Evolutionary conservation across 2,888 invertebrate species (phyloP), one percentile per base, ranked within the genome.

Genomic region (Dynastes grantii): DNA sequence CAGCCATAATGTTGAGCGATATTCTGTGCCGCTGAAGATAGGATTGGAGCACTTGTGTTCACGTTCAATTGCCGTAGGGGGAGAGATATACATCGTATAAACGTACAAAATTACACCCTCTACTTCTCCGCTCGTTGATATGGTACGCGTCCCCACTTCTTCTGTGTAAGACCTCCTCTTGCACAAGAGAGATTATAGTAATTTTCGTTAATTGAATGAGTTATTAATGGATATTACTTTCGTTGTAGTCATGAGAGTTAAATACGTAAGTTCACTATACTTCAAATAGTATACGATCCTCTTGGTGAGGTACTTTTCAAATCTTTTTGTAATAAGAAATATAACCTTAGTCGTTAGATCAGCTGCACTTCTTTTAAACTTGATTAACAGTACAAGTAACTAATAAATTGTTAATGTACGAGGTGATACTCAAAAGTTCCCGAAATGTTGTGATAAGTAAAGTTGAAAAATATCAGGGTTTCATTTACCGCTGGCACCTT

Each of bases 1-100:
- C 84, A 86, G 85, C 86, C 86, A 84, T 83, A 81, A 81, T 82
- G 82, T 81, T 53, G 70, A 58, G 63, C 78, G 71, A 78, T 78
- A 78, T 78, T 78, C 78, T 78, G 71, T 49, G 55, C 55, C 61
- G 78, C 29, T 73, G 64, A 71, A 78, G 78, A 78, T 78, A 78
- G 71, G 78, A 78, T 53, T 63, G 58, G 64, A 70, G 64, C 16
- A 64, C 73, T 71, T 71, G 73, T 51, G 63, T 73, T 64, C 73
- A 77, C 67, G 58, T 63, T 29, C 73, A 75, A 75, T 75, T 75
- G 73, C 73, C 73, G 73, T 61, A 75, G 63, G 73, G 73, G 55
- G 45, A 45, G 61, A 61, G 16, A 61, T 49, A 27, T 75, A 75
- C 63, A 75, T 45, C 73, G 45, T 75, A 22, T 58, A 27, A 22